A percentile compares a stretch with the other conserved stretches of the same genome.
phyloP scores from a whole-genome alignment of 2,888 invertebrate species.

The Pomacea canaliculata region DNA sequence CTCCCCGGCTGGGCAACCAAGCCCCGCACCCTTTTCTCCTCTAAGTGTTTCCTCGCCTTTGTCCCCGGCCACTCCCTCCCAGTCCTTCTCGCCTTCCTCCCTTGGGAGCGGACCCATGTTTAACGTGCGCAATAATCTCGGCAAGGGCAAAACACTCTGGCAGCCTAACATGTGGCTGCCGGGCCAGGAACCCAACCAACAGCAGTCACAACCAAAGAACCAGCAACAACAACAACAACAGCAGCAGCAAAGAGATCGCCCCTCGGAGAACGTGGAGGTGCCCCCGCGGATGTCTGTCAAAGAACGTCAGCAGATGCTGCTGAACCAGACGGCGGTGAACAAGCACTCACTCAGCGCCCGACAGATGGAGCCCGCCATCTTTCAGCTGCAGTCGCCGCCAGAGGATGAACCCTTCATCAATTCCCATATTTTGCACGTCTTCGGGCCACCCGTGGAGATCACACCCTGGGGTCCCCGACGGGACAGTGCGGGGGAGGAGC shows the following conservation, averaged over 20 bases:
- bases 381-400: constrained; percentile 5
- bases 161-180: constrained; percentile 37
- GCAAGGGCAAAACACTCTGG: constrained; percentile 17
- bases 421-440: constrained; percentile 41
- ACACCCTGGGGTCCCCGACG: background rate
- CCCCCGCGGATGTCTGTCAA: constrained; percentile 20
- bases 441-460: constrained; percentile 53
- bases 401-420: background rate
- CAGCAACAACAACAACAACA: constrained; percentile 17
- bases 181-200: constrained; percentile 19
- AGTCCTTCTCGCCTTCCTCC: constrained; percentile 19
- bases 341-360: constrained; percentile 21
- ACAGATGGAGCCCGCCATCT: constrained; percentile 4
- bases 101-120: constrained; percentile 33
- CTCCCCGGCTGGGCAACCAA: background rate
- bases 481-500: constrained; percentile 27
- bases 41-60: constrained; percentile 14
- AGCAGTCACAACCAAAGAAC: background rate
- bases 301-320: constrained; percentile 20
- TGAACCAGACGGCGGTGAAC: constrained; percentile 7
- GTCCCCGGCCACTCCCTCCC: constrained; percentile 8
- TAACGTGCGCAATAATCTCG: constrained; percentile 30
- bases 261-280: constrained; percentile 17
- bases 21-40: constrained; percentile 6
- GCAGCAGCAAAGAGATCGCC: background rate